phyloP scores from a whole-genome alignment of 1,140 invertebrate genomes.

The Drosophila triauraria region DNA sequence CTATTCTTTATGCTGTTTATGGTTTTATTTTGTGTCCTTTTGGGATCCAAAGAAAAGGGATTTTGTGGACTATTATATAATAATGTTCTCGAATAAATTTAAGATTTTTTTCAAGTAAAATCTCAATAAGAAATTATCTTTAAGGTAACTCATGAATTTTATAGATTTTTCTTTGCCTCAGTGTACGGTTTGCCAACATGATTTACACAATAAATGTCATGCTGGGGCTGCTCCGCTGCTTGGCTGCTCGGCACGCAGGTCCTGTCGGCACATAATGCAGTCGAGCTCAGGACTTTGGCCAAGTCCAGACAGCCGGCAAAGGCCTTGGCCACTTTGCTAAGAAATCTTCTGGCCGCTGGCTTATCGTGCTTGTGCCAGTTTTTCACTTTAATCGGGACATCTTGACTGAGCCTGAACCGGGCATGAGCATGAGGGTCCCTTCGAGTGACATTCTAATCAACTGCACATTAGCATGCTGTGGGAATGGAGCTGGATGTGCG shows the following conservation, averaged over 20 bases:
- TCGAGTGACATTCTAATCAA: slow-evolving; percentile 81
- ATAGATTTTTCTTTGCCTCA: neutral
- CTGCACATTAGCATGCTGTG: slow-evolving; percentile 74
- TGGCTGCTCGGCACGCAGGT: slow-evolving; percentile 42
- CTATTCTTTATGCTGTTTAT: neutral
- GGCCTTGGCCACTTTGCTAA: slow-evolving; percentile 46
- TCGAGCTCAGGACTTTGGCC: slow-evolving; percentile 8
- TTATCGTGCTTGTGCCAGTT: slow-evolving; percentile 64
- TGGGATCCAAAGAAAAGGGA: neutral
- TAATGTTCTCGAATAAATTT: neutral
- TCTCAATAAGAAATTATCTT: too few relatives aligned
- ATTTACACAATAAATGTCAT: slow-evolving; percentile 61
- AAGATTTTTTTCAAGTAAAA: too few relatives aligned
- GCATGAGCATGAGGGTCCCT: slow-evolving; percentile 32
- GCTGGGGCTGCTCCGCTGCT: slow-evolving; percentile 19
- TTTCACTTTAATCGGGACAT: slow-evolving; percentile 38
- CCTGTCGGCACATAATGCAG: slow-evolving; percentile 63
- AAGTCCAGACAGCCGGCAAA: slow-evolving; percentile 26
- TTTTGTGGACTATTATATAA: neutral
- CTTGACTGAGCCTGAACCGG: slow-evolving; percentile 8
- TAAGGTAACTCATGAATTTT: neutral
- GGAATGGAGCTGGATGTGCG: slow-evolving; percentile 29
- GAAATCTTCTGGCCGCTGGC: slow-evolving; percentile 41
- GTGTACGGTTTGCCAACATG: slow-evolving; percentile 22
- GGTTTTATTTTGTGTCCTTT: too few relatives aligned